Conservation (phyloP, 2,113 vertebrate genomes). For the Atractosteus spatula region DNA sequence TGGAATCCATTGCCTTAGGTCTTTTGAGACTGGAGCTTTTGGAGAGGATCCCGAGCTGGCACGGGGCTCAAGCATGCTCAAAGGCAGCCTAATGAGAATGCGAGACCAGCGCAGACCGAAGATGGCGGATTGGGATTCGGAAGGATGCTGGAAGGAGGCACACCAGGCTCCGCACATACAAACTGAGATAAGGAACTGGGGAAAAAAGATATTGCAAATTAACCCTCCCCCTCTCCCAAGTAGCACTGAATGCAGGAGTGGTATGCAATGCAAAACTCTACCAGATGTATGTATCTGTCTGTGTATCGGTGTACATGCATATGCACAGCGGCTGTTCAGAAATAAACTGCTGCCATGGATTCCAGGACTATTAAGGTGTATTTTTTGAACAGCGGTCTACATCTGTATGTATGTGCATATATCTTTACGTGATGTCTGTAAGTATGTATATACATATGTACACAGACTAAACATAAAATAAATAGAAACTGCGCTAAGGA, state of each 20-base stretch:
- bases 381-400: not conserved
- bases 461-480: constrained; percentile 47
- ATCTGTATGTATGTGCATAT: constrained; percentile 8
- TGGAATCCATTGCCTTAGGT: constrained; percentile 85
- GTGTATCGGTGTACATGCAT: not conserved
- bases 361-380: not conserved
- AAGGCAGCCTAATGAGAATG: not conserved
- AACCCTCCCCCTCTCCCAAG: not conserved
- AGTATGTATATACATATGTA: constrained; percentile 42
- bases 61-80: constrained; percentile 28
- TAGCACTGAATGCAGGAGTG: not conserved
- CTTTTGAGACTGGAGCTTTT: constrained; percentile 49
- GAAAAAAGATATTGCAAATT: not conserved
- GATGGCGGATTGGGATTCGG: not conserved
- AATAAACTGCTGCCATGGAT: not conserved
- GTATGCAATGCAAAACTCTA: not conserved
- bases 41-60: constrained; percentile 17
- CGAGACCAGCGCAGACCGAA: not conserved
- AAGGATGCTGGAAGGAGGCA: not conserved
- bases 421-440: constrained; percentile 33
- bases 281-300: constrained; percentile 4
- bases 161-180: not conserved
- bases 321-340: not conserved
- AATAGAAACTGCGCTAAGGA: constrained; percentile 48
- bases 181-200: not conserved